These are phyloP conservation scores for Parascotia fuliginaria DNA, from an alignment of 2,888 invertebrate genomes.

Conservation along the genomic window DNA sequence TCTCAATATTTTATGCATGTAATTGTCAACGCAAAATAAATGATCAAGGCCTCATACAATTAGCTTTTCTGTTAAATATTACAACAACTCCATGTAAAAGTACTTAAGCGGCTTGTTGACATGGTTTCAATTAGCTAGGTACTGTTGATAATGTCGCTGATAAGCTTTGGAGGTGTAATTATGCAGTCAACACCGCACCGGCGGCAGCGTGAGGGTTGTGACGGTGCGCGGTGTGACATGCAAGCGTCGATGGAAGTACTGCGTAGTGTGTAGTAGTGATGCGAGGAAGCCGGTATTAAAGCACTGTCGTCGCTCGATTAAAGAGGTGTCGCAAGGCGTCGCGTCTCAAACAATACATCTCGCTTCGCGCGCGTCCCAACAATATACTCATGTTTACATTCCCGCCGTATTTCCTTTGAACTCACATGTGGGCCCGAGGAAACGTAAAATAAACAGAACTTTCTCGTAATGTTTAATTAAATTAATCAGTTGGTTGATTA, in stretches of 20 bases:
- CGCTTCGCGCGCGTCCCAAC: constrained; percentile 60
- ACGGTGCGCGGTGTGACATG: neutral
- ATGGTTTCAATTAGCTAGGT: constrained; percentile 11
- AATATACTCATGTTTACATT: constrained; percentile 77
- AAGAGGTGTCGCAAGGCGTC: constrained; percentile 38
- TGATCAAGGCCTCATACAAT: neutral
- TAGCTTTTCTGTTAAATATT: constrained; percentile 3
- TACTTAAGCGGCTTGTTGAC: constrained; percentile 6
- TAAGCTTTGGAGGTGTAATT: constrained; percentile 7
- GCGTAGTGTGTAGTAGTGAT: neutral
- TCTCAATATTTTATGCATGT: neutral
- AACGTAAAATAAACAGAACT: constrained; percentile 84
- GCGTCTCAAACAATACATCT: constrained; percentile 40
- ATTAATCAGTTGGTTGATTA: constrained; percentile 85
- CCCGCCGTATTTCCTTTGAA: constrained; percentile 81
- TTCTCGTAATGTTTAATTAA: constrained; percentile 86
- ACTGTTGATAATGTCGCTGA: constrained; percentile 6
- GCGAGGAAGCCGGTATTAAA: neutral
- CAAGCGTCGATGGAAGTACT: neutral
- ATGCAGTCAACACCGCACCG: neutral
- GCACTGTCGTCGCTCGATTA: neutral
- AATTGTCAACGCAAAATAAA: neutral
- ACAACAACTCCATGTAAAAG: neutral
- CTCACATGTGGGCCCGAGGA: constrained; percentile 84
- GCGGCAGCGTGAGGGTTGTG: neutral